Base-by-base conservation (phyloP, 1,140 invertebrate genomes). In the Drosophila seguyi region DNA sequence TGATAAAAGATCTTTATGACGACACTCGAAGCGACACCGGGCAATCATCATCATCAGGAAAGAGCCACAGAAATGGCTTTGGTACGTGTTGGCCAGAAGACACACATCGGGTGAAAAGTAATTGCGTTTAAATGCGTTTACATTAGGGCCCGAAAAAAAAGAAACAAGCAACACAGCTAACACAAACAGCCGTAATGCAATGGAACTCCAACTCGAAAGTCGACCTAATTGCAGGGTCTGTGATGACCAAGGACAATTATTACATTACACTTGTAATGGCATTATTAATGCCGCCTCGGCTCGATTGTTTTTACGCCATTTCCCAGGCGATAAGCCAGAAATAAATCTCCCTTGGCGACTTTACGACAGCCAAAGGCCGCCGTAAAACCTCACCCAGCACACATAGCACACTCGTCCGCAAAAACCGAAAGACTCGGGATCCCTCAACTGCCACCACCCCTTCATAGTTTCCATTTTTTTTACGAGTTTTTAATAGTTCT, bases 401-500 rank as follows among this genome's bases (percentile, higher is more conserved):
- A 25, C 81, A 76, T 57, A 75, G 62, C 67, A 69, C 81, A 74
- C 86, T 83, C 81, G 63, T 34, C 56, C 38, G 25, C 61, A 57
- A n/a, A 62, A 34, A 38, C 57, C 42, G 7, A 1, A 34, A 47
- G 22, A 42, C 57, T 27, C 38, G n/a, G 29, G 20, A 53, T 36
- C 31, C 34, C 52, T 34, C 60, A 62, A 41, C 60, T 16, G 58
- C 36, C 7, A 22, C n/a, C n/a, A n/a, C 42, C 42, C 22, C 27
- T 58, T 55, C 44, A 42, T 59, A 75, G 65, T 41, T 68, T 39
- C 34, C 22, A 87, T 92, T 74, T 25, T 25, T 25, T 91, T 92
- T 92, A 92, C 91, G 84, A 83, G 81, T 91, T 92, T 92, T 92
- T 92, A 92, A 92, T 92, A 92, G 87, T 92, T 92, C 82, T 91